Evolutionary conservation across 2,797 vertebrate genomes (phyloP).

Genomic region (Denticeps clupeoides): DNA sequence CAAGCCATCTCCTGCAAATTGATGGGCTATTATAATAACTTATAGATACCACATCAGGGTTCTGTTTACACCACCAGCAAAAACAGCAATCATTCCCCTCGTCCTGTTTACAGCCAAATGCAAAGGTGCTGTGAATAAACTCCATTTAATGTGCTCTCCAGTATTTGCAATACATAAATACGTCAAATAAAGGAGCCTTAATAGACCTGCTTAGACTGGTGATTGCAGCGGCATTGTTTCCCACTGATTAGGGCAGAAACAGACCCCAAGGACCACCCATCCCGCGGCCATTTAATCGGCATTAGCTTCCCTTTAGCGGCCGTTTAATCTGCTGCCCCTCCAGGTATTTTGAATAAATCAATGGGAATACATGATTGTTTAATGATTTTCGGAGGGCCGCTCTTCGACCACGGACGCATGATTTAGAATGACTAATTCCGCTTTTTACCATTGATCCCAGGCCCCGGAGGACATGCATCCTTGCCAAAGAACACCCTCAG

Average conservation of each 20-base stretch:
- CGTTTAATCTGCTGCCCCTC: conserved; percentile 94
- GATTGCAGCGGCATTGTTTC: conserved; percentile 97
- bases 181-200: conserved; percentile 89
- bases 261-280: conserved; percentile 74
- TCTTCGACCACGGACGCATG: conserved; percentile 90
- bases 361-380: conserved; percentile 99
- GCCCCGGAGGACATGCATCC: conserved; percentile 55
- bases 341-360: conserved; percentile 99
- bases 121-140: conserved; percentile 75
- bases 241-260: conserved; percentile 91
- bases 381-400: conserved; percentile 98
- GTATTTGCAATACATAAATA: conserved; percentile 97
- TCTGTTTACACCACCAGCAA: conserved; percentile 2
- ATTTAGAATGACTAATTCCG: conserved; percentile 99
- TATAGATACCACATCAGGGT: neutral
- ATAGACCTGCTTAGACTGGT: conserved; percentile 94
- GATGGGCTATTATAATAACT: no score
- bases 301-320: conserved; percentile 88
- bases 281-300: conserved; percentile 95
- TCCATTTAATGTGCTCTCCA: conserved; percentile 83
- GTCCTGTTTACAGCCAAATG: conserved; percentile 45
- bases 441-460: conserved; percentile 89
- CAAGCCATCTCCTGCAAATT: no score
- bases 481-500: conserved; percentile 46
- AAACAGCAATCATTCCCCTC: conserved; percentile 15